Evolutionary conservation across 2,888 invertebrate genomes (phyloP), one percentile per base, ranked within the genome.

Genomic region (Andrena dorsata): DNA sequence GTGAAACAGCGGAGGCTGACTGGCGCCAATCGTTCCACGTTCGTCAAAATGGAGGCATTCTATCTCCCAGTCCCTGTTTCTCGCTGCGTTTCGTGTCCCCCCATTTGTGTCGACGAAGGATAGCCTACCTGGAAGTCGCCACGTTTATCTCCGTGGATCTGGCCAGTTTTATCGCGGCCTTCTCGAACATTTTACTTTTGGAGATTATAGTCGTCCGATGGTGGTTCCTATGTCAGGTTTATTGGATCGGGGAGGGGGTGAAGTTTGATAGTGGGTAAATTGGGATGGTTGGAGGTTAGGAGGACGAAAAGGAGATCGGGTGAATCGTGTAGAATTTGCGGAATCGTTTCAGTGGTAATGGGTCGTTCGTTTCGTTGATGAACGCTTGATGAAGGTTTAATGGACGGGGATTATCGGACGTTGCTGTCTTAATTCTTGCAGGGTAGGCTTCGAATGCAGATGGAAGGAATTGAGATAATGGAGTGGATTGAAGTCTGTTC

Each of bases 31-130:
- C 61, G 65, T 65, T 47, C 32, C 26, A 10, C 35, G 64, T 79
- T 64, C 76, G 76, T 79, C 64, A 79, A 79, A 76, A 79, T 64
- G 64, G 28, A 41, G 56, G 58, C 58, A 69, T 70, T 70, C 76
- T 70, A 70, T 76, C 69, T 51, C 20, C 13, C 30, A 13, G 35
- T 70, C 32, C 16, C 61, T 66, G 60, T 51, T 60, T 30, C 51
- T 60, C 66, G 28, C 49, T 10, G 56, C 53, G 63, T 63, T 70
- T 76, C 56, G 47, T 30, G 41, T 65, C 60, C 41, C 6, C 32
- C 13, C 6, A 47, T 10, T 7, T n/a, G 10, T 26, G 47, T 35
- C 53, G 28, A 49, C 41, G n/a, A 5, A n/a, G 13, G 35, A 32
- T 56, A 23, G 26, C 53, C 53, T 56, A 30, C 23, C 10, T 68